Conservation (phyloP, 2,113 vertebrate genomes). For the Typhlomys cinereus region DNA sequence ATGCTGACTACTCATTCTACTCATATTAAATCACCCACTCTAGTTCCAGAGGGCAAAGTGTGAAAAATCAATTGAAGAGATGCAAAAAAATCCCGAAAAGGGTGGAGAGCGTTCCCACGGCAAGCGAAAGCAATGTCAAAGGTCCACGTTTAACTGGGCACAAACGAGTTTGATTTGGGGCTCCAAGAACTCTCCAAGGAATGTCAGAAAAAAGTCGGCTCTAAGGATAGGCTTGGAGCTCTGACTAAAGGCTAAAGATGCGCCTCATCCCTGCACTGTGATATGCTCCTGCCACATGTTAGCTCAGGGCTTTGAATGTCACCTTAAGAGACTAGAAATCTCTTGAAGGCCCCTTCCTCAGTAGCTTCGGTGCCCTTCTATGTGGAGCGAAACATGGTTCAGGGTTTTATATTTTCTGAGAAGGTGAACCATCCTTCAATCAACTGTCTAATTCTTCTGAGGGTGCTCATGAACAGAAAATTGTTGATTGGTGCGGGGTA, state of each 20-base stretch:
- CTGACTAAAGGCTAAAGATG: too few species aligned
- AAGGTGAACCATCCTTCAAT: neutral
- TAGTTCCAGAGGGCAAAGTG: slow-evolving; percentile 9
- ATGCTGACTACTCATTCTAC: slow-evolving; percentile 41
- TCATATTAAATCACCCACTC: slow-evolving; percentile 36
- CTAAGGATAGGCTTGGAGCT: neutral
- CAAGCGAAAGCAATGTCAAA: neutral
- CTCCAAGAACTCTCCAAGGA: neutral
- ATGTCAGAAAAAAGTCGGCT: neutral
- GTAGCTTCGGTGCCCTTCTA: neutral
- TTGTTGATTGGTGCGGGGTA: too few species aligned
- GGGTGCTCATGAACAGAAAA: neutral
- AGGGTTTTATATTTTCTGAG: neutral
- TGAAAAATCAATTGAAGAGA: slow-evolving; percentile 39
- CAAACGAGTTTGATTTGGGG: neutral
- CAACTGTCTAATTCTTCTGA: neutral
- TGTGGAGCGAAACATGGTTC: neutral
- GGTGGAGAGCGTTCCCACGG: neutral
- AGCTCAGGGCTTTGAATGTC: neutral
- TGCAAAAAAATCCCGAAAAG: neutral
- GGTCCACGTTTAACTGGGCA: neutral
- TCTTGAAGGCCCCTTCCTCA: neutral
- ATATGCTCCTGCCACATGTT: neutral
- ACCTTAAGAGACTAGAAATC: neutral
- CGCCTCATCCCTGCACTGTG: neutral